Evolutionary conservation across 2,113 vertebrate genomes (phyloP).

Genomic region (Microcebus murinus): DNA sequence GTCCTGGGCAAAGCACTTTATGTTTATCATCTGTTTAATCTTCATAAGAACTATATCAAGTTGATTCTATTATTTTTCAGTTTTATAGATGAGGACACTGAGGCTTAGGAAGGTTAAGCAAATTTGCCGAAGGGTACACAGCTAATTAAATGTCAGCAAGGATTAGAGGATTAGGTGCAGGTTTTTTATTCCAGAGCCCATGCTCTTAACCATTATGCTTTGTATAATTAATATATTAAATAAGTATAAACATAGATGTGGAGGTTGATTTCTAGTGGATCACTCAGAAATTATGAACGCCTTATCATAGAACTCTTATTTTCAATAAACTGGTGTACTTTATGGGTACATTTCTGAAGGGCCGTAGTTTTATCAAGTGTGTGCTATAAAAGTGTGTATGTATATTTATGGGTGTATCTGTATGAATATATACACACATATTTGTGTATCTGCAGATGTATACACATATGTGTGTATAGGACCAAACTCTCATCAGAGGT

Average conservation of each 20-base stretch:
- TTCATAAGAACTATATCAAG: neutral
- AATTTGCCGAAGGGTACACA: neutral
- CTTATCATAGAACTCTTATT: neutral
- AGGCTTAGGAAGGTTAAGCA: neutral
- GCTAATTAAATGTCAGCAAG: neutral
- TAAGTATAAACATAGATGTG: neutral
- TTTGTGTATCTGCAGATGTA: neutral
- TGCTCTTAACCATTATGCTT: neutral
- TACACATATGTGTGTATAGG: neutral
- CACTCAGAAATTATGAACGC: neutral
- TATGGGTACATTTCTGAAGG: neutral
- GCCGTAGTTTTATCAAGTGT: neutral
- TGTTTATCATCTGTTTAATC: neutral
- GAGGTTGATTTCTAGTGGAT: conserved; percentile 22
- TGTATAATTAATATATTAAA: neutral
- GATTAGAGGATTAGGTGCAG: neutral
- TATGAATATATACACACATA: neutral
- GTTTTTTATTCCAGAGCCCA: neutral
- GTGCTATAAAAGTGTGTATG: neutral
- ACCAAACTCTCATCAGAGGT: neutral
- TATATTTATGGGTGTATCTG: neutral
- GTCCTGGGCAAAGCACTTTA: neutral
- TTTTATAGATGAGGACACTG: conserved; percentile 23
- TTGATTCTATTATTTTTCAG: neutral
- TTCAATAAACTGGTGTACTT: neutral